Base-by-base conservation (phyloP, 2,888 invertebrate species). In the Eupithecia abbreviata region DNA sequence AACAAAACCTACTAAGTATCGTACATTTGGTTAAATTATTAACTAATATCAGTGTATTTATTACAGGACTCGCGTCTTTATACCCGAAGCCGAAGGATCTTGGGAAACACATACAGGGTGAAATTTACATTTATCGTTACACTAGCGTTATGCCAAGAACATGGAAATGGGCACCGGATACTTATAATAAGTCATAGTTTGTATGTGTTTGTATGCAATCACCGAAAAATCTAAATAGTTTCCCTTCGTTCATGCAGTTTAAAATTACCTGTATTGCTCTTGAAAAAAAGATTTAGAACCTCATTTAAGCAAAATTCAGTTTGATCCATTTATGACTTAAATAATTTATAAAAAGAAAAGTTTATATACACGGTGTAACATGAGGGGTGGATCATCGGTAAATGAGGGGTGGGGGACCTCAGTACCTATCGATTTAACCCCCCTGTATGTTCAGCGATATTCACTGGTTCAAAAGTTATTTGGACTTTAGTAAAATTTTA, bases 51-150 rank as follows among this genome's bases (percentile, higher is more conserved):
- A 58, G 58, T 18, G 18, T 18, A 30, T 62, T 62, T 30, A 62
- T 62, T 62, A 62, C 62, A 62, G 62, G 10, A 62, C 62, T 62
- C 30, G 62, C 62, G 62, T 30, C 62, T 12, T 30, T 62, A 30
- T 62, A 62, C 30, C 62, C 62, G 62, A 62, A 12, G 62, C 62
- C 62, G 12, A 62, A 30, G 62, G 62, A 62, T 30, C 10, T 62
- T 2, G 30, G 10, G 18, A 0, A 30, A 30, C 4, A 12, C 30
- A 62, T 62, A 62, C 18, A 62, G 30, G 10, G 62, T 62, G 30
- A 62, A 62, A 30, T 62, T 30, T 62, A 62, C 62, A 12, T 1
- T 30, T 62, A 3, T 30, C 62, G 30, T 30, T 62, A 62, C 30
- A 2, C 10, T 0, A 62, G 10, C 30, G 62, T 4, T 4, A 10